These are phyloP conservation scores for Urosaurus nigricauda DNA, from an alignment of 2,797 vertebrate genomes.

Conservation along the genomic window DNA sequence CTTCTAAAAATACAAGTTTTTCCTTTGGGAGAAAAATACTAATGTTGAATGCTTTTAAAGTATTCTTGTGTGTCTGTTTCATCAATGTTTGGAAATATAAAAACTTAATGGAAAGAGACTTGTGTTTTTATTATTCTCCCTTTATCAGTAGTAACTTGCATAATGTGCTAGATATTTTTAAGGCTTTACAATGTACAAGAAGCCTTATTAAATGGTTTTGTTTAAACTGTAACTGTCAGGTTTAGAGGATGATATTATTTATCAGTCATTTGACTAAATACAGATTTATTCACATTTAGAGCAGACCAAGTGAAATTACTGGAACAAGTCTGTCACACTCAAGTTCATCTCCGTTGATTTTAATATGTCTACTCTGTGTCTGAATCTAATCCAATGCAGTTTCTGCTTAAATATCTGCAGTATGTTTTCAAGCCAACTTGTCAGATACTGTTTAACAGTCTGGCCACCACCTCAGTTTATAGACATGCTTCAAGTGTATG, in stretches of 20 bases:
- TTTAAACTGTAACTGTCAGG: neutral
- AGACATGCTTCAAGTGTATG: neutral
- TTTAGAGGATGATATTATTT: no score
- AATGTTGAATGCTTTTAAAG: neutral
- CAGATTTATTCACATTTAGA: no score
- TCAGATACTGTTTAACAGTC: neutral
- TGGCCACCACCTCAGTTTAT: neutral
- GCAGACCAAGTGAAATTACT: no score
- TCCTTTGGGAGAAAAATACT: neutral
- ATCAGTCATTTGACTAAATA: no score
- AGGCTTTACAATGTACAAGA: neutral
- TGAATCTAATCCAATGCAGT: neutral
- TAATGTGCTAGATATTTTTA: neutral
- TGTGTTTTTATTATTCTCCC: neutral
- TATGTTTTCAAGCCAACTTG: neutral
- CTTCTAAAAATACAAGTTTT: neutral
- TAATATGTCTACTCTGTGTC: neutral
- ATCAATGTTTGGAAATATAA: neutral
- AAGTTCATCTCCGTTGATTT: neutral
- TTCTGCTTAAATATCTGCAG: neutral
- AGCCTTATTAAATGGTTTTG: neutral
- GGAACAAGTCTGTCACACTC: no score
- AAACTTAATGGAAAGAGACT: rapidly evolving
- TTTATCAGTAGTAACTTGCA: neutral
- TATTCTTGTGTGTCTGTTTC: neutral